Conservation (phyloP, 2,113 vertebrate species). For the Nestor notabilis region DNA sequence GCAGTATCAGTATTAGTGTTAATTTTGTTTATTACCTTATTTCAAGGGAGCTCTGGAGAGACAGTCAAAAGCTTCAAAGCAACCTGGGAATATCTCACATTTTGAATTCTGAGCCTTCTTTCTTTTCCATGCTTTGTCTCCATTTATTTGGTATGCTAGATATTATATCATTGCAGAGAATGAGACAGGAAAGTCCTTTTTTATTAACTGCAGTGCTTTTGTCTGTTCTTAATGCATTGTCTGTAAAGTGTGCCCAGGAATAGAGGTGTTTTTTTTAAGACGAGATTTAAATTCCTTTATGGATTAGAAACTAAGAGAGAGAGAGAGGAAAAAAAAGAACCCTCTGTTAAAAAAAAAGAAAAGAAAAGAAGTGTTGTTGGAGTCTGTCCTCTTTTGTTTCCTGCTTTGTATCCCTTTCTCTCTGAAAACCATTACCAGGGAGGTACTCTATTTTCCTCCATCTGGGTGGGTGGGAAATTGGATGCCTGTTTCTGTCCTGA, state of each 20-base stretch:
- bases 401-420: not conserved
- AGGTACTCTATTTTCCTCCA: constrained; percentile 3
- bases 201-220: not conserved
- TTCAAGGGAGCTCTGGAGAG: not conserved
- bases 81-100: not conserved
- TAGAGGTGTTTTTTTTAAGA: not conserved
- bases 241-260: not conserved
- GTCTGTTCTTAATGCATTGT: not conserved
- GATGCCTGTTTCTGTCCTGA: not conserved
- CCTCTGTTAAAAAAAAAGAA: not conserved
- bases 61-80: not conserved
- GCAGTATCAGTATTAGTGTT: not conserved
- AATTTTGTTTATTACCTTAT: not conserved
- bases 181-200: not conserved
- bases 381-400: not conserved
- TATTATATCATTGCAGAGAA: not conserved
- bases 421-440: not conserved
- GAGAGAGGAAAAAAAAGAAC: rapidly evolving
- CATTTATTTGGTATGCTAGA: not conserved
- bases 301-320: not conserved
- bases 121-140: not conserved
- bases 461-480: constrained; percentile 22
- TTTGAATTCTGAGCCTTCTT: not conserved
- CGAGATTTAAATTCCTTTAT: not conserved
- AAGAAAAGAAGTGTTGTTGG: not conserved